Evolutionary conservation across 2,888 invertebrate species (phyloP).

Genomic region (Cremastinae sp.): DNA sequence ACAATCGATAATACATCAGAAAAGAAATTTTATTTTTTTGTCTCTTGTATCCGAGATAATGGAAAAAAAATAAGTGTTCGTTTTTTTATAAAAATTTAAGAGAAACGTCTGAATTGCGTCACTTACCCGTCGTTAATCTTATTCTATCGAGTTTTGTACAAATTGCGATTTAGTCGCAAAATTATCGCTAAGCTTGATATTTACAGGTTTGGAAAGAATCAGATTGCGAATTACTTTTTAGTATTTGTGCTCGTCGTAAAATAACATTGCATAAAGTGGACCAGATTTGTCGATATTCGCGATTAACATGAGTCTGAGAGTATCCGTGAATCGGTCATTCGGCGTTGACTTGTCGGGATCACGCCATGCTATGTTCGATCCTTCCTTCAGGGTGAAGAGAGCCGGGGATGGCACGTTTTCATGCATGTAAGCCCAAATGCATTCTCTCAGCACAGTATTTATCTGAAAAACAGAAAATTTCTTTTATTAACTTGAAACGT

Average conservation of each 20-base stretch:
- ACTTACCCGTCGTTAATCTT: conserved; percentile 44
- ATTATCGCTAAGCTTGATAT: conserved; percentile 40
- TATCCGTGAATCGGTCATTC: conserved; percentile 89
- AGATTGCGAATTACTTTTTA: too few species aligned
- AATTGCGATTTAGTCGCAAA: conserved; percentile 15
- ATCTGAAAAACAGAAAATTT: conserved; percentile 81
- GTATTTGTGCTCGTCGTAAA: conserved; percentile 73
- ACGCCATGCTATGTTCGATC: conserved; percentile 83
- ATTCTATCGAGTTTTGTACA: conserved; percentile 35
- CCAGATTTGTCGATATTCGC: conserved; percentile 89
- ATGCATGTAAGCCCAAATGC: conserved; percentile 94
- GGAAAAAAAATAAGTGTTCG: conserved; percentile 50
- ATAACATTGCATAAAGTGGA: conserved; percentile 83
- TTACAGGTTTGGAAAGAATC: conserved; percentile 47
- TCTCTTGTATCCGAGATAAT: conserved; percentile 70
- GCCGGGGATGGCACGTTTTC: conserved; percentile 94
- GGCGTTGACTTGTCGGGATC: conserved; percentile 88
- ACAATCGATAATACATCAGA: conserved; percentile 45
- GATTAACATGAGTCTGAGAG: conserved; percentile 89
- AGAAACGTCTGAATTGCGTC: conserved; percentile 51
- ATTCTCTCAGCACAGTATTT: conserved; percentile 90
- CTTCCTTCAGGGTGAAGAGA: conserved; percentile 82
- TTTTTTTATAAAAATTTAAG: conserved; percentile 70
- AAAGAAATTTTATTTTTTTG: conserved; percentile 66
- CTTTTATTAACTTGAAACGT: too few species aligned